Conservation (phyloP, 2,113 vertebrate genomes). For the Paedocypris sp. region DNA sequence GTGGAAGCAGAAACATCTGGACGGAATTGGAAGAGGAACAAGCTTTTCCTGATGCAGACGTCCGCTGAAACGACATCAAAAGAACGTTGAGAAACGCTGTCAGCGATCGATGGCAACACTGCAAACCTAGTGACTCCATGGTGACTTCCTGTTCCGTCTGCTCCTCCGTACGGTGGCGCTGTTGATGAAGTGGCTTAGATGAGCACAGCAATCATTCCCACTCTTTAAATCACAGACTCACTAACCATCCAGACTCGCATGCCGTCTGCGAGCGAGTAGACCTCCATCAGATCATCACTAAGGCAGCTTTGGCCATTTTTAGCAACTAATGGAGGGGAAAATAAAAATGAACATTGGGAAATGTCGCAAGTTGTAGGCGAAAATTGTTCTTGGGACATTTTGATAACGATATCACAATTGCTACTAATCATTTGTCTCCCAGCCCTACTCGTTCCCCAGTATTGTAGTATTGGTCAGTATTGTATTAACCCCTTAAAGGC, state of each 20-base stretch:
- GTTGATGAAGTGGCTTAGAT: conserved; percentile 27
- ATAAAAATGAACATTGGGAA: not conserved
- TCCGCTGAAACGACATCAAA: conserved; percentile 60
- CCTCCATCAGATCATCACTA: conserved; percentile 79
- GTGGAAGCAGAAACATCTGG: conserved; percentile 52
- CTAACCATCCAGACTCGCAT: conserved; percentile 98
- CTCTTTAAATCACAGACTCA: not conserved
- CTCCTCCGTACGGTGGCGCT: conserved; percentile 71
- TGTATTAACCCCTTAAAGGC: too few species aligned
- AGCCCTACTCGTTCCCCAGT: too few species aligned
- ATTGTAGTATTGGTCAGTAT: too few species aligned
- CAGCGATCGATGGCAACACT: not conserved
- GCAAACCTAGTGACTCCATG: conserved; percentile 79
- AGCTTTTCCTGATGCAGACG: conserved; percentile 82
- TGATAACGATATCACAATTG: too few species aligned
- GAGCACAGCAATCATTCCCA: not conserved
- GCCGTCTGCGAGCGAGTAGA: conserved; percentile 79
- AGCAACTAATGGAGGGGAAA: conserved; percentile 56
- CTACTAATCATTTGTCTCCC: too few species aligned
- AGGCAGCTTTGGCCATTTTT: conserved; percentile 69
- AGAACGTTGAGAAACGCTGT: not conserved
- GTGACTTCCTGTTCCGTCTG: conserved; percentile 70
- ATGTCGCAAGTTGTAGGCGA: too few species aligned
- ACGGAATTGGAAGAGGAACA: conserved; percentile 75
- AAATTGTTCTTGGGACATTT: too few species aligned